Conservation (phyloP, 2,113 vertebrate genomes). For the Carassius auratus region DNA sequence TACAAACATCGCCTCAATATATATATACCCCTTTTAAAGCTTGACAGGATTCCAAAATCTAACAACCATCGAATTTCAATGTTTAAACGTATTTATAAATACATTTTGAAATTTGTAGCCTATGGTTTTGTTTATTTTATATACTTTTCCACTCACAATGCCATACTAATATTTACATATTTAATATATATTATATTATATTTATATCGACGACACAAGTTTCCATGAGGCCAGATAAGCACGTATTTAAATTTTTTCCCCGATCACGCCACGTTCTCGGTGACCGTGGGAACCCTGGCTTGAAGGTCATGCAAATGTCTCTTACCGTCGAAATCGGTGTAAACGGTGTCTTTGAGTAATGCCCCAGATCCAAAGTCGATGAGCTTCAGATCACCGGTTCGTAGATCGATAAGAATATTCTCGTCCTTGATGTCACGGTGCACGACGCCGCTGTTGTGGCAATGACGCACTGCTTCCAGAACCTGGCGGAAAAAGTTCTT, state of each 20-base stretch:
- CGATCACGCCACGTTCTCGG: not conserved
- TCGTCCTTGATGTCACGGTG: slow-evolving; percentile 95
- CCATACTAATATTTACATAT: not conserved
- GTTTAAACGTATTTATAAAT: not conserved
- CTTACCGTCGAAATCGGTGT: slow-evolving; percentile 96
- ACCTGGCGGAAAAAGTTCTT: slow-evolving; percentile 88
- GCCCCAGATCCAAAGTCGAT: slow-evolving; percentile 95
- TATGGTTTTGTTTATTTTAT: not conserved
- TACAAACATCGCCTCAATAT: not conserved
- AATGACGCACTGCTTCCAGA: slow-evolving; percentile 89
- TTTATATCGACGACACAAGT: not conserved
- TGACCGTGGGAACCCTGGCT: not conserved
- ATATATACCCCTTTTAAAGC: not conserved
- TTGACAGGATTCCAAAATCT: not conserved
- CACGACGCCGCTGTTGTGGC: slow-evolving; percentile 87
- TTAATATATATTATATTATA: not conserved
- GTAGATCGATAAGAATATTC: slow-evolving; percentile 89
- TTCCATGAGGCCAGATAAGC: not conserved
- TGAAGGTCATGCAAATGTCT: slow-evolving; percentile 8
- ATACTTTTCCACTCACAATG: not conserved
- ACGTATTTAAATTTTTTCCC: not conserved
- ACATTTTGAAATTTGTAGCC: not conserved
- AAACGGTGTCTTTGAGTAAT: slow-evolving; percentile 83
- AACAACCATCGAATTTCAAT: not conserved
- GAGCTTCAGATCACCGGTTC: slow-evolving; percentile 87